Conservation (phyloP, 1,140 invertebrate genomes). For the Chionoecetes opilio region DNA sequence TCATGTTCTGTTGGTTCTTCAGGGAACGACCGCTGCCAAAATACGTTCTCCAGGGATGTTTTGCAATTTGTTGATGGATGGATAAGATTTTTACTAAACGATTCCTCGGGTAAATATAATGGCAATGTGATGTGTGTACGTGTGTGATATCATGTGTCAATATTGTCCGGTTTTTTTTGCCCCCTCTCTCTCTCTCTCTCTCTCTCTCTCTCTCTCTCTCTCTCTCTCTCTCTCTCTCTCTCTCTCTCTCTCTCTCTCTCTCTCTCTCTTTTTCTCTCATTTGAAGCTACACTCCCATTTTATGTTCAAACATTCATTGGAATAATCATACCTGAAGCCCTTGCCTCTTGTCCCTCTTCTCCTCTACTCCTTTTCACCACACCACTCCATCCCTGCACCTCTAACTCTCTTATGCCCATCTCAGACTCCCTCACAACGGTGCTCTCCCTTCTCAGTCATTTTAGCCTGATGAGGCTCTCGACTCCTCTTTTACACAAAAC, state of each 20-base stretch:
- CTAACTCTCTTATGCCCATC: background rate
- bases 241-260: background rate
- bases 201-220: conserved; percentile 27
- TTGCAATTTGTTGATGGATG: background rate
- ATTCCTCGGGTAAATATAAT: background rate
- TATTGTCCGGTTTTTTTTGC: background rate
- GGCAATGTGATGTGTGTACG: background rate
- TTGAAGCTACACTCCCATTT: background rate
- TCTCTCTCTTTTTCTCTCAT: background rate
- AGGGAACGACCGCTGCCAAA: background rate
- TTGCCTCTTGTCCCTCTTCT: background rate
- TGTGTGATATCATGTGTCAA: background rate
- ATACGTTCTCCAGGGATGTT: background rate
- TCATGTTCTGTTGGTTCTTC: background rate
- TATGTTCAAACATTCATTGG: background rate
- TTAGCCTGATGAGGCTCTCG: background rate
- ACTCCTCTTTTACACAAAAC: no score
- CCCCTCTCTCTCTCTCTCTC: conserved; percentile 25
- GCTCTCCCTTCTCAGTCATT: background rate
- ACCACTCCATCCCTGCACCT: background rate
- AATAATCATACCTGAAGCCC: background rate
- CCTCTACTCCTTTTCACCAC: background rate
- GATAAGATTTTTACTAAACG: background rate
- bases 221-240: conserved; percentile 25
- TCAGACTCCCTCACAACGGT: background rate